Evolutionary conservation across 2,113 vertebrate species (phyloP).

Genomic region (Seriola aureovittata): DNA sequence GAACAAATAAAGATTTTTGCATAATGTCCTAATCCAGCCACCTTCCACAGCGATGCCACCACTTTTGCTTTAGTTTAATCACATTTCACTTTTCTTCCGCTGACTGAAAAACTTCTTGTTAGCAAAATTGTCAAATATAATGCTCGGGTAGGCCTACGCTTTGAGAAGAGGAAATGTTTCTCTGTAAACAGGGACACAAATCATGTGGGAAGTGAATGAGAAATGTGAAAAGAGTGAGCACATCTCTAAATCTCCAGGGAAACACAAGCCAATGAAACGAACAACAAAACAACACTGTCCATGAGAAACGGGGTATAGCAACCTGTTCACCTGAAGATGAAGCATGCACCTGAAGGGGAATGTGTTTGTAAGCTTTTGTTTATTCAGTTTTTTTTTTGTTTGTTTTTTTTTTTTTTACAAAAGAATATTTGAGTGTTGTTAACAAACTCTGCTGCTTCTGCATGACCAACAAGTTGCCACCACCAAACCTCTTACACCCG

Average conservation of each 20-base stretch:
- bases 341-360: neutral
- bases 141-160: neutral
- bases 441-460: too few relatives aligned
- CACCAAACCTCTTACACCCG: neutral
- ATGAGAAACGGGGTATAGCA: neutral
- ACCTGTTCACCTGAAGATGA: neutral
- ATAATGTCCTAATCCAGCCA: conserved; percentile 9
- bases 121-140: neutral
- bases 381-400: too few relatives aligned
- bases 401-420: neutral
- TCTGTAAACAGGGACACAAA: conserved; percentile 8
- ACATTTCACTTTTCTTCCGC: neutral
- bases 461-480: neutral
- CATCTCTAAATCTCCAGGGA: conserved; percentile 39
- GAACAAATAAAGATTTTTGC: neutral
- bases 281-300: conserved; percentile 10
- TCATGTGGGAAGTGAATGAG: conserved; percentile 42
- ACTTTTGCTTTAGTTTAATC: neutral
- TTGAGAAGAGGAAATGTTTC: conserved; percentile 17
- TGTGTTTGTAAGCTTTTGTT: neutral
- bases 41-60: neutral
- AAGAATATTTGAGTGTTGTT: neutral
- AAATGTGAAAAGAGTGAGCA: conserved; percentile 20
- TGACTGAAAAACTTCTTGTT: neutral
- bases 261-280: conserved; percentile 26